Base-by-base conservation (phyloP, 2,888 invertebrate genomes). In the Synanthedon andrenaeformis region DNA sequence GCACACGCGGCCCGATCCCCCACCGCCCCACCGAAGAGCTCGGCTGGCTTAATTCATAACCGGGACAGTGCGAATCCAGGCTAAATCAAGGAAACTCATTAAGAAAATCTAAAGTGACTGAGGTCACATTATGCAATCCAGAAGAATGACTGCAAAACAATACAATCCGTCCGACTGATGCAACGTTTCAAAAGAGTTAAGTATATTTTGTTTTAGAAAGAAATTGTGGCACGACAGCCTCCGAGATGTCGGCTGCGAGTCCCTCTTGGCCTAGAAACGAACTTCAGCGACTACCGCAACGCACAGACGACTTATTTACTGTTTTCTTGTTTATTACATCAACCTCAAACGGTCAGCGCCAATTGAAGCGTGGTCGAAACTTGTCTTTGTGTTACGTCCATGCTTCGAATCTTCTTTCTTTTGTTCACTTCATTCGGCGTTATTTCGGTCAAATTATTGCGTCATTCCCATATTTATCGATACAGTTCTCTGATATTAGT, bases 1-100 rank as follows among this genome's bases (percentile, higher is more conserved):
- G 68, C 71, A 63, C 60, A 58, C 58, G 55, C 58, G 48, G 53
- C 57, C 13, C 45, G 13, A 14, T 8, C 6, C 45, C 45, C 5
- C 45, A 14, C 45, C 45, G 45, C 14, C 6, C n/a, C 42, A 42
- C 42, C 42, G 42, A 23, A 13, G 45, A 45, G 45, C 45, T 45
- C 14, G 45, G 14, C 45, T 12, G 45, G 14, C 12, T 45, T 45
- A 45, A 45, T 45, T 45, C 45, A 45, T 45, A 45, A 45, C 45
- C 14, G n/a, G 45, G 45, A 45, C 13, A 45, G 45, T 45, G 45
- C 8, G 14, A 45, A 45, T 45, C 45, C 45, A 45, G 45, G 45
- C 45, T 14, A 45, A 45, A 45, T 45, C 14, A 45, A 45, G 12
- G 45, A 45, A 13, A n/a, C 14, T 45, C 45, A 14, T 45, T 45